phyloP scores from a whole-genome alignment of 1,140 invertebrate genomes.

The Lordiphosa stackelbergi region DNA sequence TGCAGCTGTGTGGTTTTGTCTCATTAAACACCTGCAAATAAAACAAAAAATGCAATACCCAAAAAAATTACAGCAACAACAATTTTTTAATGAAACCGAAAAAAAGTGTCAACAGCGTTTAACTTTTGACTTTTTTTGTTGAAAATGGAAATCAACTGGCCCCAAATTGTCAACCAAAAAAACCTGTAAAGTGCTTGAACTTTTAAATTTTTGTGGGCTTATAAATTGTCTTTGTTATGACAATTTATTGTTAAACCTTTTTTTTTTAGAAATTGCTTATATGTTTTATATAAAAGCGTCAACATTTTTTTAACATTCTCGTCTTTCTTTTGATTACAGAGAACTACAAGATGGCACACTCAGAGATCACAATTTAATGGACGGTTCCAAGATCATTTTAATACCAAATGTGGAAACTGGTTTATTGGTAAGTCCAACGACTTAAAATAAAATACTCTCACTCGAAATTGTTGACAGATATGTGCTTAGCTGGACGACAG shows the following conservation, averaged over 20 bases:
- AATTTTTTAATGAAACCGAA: slow-evolving; percentile 27
- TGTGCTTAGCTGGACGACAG: no score
- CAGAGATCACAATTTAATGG: slow-evolving; percentile 89
- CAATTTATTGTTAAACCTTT: no score
- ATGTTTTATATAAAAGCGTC: neutral
- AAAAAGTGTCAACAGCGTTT: slow-evolving; percentile 49
- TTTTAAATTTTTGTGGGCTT: slow-evolving; percentile 41
- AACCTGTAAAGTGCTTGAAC: slow-evolving; percentile 68
- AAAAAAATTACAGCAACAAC: slow-evolving; percentile 22
- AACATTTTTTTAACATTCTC: neutral
- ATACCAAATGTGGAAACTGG: slow-evolving; percentile 96
- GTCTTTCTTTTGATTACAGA: slow-evolving; percentile 80
- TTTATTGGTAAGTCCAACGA: slow-evolving; percentile 86
- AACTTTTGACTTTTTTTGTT: slow-evolving; percentile 36
- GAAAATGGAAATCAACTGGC: slow-evolving; percentile 43
- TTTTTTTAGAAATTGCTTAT: slow-evolving; percentile 22
- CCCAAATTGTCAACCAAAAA: slow-evolving; percentile 15
- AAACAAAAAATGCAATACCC: neutral
- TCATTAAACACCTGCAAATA: no score
- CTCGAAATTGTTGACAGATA: no score
- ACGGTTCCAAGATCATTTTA: slow-evolving; percentile 92
- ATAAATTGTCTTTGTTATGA: slow-evolving; percentile 28
- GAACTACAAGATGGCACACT: slow-evolving; percentile 92
- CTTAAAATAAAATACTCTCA: neutral
- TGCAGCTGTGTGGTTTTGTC: no score